Evolutionary conservation across 2,113 vertebrate genomes (phyloP), one percentile per base, ranked within the genome.

Genomic region (Philantomba maxwellii): DNA sequence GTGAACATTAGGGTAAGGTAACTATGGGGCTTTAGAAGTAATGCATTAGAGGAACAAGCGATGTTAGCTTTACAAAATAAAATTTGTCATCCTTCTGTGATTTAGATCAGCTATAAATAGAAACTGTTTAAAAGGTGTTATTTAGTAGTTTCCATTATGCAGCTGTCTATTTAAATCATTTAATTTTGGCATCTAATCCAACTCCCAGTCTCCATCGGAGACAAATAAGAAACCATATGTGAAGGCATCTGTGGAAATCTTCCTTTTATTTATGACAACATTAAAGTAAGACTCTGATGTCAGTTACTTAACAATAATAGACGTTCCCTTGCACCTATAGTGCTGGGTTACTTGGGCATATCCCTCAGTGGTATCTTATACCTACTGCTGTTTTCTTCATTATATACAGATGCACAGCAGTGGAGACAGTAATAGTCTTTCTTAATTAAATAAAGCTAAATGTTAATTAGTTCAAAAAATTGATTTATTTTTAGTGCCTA

Each of bases 391-490:
- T 98, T 99, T 99, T 96, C 98, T 99, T 99, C 99, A 99, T 99
- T 99, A 99, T 98, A 99, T 99, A 98, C 98, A 99, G 99, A 99
- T 98, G 98, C 99, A 99, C 99, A 99, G 99, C 99, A 99, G 99
- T 98, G 98, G 97, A 98, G 99, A 98, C 98, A 98, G 98, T 99
- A 99, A 99, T 99, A 99, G 99, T 98, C 98, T 98, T 98, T 98
- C 98, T 99, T 99, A 99, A 99, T 99, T 99, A 99, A 99, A 99
- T 99, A 99, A 99, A 99, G 98, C 98, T 99, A 99, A 99, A 99
- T 99, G 98, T 99, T 99, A 99, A 99, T 99, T 99, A 99, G 99
- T 98, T 98, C 98, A 98, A 98, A 98, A 97, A 98, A 98, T 98
- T 99, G 99, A 99, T 99, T 99, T 99, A 99, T 99, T 98, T 99